Conservation (phyloP, 2,888 invertebrate genomes). For the Pandemis heparana region DNA sequence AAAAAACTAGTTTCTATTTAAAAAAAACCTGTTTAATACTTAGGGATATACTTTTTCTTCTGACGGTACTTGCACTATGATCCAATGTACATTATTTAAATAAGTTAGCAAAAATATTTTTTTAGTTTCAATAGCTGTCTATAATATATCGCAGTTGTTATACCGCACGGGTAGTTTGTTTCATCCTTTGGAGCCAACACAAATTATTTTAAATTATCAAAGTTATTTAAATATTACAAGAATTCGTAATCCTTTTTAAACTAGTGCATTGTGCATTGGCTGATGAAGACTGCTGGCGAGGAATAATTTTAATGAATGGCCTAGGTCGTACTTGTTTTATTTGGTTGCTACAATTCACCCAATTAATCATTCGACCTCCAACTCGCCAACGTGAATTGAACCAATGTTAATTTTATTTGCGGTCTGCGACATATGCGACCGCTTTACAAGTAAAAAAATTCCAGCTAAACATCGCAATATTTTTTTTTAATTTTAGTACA, state of each 20-base stretch:
- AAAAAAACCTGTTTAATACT: too few species aligned
- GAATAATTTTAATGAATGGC: not conserved
- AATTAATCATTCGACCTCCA: conserved; percentile 33
- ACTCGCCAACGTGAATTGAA: conserved; percentile 34
- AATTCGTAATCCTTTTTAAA: conserved; percentile 1
- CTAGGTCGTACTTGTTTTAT: conserved; percentile 7
- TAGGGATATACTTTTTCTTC: too few species aligned
- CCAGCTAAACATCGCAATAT: too few species aligned
- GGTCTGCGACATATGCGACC: not conserved
- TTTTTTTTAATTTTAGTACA: too few species aligned
- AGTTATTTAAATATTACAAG: not conserved
- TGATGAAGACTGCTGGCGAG: not conserved
- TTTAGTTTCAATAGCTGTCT: too few species aligned
- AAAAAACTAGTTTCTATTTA: too few species aligned
- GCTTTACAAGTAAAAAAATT: too few species aligned
- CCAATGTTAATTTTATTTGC: conserved; percentile 20
- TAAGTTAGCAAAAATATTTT: too few species aligned
- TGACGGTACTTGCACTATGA: too few species aligned
- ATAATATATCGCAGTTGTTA: too few species aligned
- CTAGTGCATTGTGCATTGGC: not conserved
- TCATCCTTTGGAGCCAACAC: not conserved
- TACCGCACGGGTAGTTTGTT: too few species aligned
- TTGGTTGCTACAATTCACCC: conserved; percentile 3
- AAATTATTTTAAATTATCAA: not conserved
- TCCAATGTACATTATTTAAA: too few species aligned